Conservation (phyloP, 2,797 vertebrate genomes). For the Mus minutoides region DNA sequence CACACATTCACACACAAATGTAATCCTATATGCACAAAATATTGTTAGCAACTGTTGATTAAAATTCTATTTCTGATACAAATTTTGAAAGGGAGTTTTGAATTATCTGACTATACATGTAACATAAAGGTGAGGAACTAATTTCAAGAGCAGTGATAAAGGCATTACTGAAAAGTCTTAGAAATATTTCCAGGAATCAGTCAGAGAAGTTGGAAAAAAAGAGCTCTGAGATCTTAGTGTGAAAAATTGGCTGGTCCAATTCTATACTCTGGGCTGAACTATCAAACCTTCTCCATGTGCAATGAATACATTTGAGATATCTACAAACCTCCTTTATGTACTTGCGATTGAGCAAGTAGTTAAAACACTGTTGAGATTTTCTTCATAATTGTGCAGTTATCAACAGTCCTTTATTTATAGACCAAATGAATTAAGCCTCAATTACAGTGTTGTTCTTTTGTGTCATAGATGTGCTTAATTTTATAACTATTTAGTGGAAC, state of each 20-base stretch:
- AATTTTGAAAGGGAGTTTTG: not conserved
- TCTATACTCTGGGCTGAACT: not conserved
- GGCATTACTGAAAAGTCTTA: not conserved
- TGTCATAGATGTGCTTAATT: not conserved
- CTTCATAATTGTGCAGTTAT: not conserved
- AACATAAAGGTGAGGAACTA: not conserved
- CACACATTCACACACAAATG: not conserved
- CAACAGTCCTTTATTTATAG: not conserved
- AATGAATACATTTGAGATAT: not conserved
- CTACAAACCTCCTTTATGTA: not conserved
- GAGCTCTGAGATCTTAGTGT: not conserved
- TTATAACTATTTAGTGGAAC: not conserved
- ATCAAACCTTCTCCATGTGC: not conserved
- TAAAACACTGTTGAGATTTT: not conserved
- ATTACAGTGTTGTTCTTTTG: not conserved
- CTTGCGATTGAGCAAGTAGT: not conserved
- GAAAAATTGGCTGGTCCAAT: not conserved
- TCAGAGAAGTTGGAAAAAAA: not conserved
- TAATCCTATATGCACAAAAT: not conserved
- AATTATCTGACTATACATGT: not conserved
- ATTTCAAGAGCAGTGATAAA: not conserved
- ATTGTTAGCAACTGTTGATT: not conserved
- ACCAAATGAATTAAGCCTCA: not conserved
- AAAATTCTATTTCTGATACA: not conserved
- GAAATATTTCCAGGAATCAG: not conserved